These are phyloP conservation scores for Noctua fimbriata DNA, from an alignment of 2,888 invertebrate species.

Conservation along the genomic window DNA sequence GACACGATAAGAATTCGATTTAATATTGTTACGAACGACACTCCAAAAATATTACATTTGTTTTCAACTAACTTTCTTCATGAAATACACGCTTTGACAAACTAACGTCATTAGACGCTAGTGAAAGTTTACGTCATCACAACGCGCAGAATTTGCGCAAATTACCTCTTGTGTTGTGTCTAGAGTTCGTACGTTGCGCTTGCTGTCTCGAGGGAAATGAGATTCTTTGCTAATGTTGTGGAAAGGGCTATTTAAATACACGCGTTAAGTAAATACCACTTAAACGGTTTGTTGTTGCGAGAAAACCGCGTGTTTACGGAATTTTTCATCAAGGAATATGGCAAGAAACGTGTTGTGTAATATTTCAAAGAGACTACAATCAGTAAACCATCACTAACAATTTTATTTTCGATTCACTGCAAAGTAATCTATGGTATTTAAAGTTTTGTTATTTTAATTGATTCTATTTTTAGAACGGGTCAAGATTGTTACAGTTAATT, in stretches of 20 bases:
- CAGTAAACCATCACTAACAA: constrained; percentile 28
- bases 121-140: constrained; percentile 81
- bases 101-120: constrained; percentile 59
- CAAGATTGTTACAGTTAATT: constrained; percentile 20
- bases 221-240: constrained; percentile 58
- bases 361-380: constrained; percentile 28
- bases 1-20: too few species aligned
- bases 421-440: constrained; percentile 38
- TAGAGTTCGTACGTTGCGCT: constrained; percentile 38
- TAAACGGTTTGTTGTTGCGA: constrained; percentile 39
- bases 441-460: constrained; percentile 29
- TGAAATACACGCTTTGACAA: constrained; percentile 57
- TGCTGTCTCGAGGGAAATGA: constrained; percentile 62
- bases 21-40: not conserved
- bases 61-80: constrained; percentile 53
- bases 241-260: constrained; percentile 53
- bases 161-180: constrained; percentile 70
- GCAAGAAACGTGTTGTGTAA: constrained; percentile 46
- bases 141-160: constrained; percentile 76
- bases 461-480: constrained; percentile 3
- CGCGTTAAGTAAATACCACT: constrained; percentile 42
- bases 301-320: constrained; percentile 3
- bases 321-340: constrained; percentile 41
- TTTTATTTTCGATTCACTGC: constrained; percentile 26
- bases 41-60: not conserved